These are phyloP conservation scores for Paragorgia papillata DNA, from an alignment of 92 coral and sea anemone species.

Conservation along the genomic window DNA sequence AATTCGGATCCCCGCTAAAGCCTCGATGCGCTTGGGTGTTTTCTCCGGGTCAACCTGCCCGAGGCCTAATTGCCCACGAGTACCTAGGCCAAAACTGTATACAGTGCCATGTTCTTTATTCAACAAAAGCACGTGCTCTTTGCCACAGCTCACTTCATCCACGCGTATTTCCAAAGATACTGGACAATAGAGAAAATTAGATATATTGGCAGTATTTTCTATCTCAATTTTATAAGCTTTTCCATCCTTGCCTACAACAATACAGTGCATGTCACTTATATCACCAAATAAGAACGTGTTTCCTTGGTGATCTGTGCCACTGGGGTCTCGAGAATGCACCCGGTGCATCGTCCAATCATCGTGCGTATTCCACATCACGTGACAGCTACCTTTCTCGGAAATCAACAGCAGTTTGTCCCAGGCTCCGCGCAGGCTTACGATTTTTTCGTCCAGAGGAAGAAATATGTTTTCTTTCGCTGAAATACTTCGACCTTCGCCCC, in stretches of 20 bases:
- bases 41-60: conserved; percentile 64
- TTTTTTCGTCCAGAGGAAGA: conserved; percentile 14
- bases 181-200: conserved; percentile 16
- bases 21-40: conserved; percentile 70
- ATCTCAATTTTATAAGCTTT: neutral
- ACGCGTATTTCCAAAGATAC: conserved; percentile 50
- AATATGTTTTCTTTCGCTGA: conserved; percentile 4
- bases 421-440: neutral
- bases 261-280: conserved; percentile 22
- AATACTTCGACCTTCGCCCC: conserved; percentile 22
- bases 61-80: conserved; percentile 93
- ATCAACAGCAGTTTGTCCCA: conserved; percentile 65
- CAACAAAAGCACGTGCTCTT: conserved; percentile 83
- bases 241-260: conserved; percentile 20
- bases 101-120: conserved; percentile 64
- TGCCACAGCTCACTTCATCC: conserved; percentile 79
- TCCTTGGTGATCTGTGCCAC: neutral
- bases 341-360: conserved; percentile 21
- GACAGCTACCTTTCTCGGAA: conserved; percentile 53
- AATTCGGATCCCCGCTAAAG: conserved; percentile 79
- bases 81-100: conserved; percentile 82
- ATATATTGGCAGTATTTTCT: neutral
- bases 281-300: conserved; percentile 3
- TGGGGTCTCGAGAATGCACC: neutral
- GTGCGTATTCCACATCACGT: conserved; percentile 19